Conservation (phyloP, 2,113 vertebrate genomes). For the Circaetus cinerascens region DNA sequence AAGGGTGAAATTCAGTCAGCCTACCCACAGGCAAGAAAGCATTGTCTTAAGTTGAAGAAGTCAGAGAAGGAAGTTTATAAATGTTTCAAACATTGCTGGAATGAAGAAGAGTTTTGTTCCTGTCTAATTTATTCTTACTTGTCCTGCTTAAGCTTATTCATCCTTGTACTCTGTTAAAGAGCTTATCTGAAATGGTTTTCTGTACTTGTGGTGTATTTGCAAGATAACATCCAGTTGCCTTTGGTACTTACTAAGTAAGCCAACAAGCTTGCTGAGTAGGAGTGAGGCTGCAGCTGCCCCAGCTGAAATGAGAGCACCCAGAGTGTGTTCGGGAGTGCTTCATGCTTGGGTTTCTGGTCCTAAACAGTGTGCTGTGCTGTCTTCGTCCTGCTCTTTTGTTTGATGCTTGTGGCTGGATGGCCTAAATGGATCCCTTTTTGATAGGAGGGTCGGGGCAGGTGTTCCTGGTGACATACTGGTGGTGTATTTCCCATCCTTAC, state of each 20-base stretch:
- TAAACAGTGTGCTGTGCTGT: rapidly evolving
- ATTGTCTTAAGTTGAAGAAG: background rate
- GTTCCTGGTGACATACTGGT: rapidly evolving
- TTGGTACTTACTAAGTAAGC: rapidly evolving
- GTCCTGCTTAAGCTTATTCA: background rate
- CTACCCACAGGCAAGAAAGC: background rate
- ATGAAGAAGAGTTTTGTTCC: background rate
- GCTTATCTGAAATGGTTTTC: background rate
- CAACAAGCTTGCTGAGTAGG: rapidly evolving
- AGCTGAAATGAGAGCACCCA: background rate
- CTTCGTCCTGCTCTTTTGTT: background rate
- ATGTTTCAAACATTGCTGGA: background rate
- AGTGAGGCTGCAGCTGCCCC: background rate
- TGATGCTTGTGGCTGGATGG: background rate
- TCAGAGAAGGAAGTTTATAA: background rate
- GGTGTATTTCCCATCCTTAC: background rate
- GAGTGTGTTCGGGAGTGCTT: rapidly evolving
- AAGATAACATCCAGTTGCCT: background rate
- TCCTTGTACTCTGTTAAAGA: background rate
- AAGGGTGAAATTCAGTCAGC: background rate
- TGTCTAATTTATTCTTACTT: background rate
- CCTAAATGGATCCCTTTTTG: background rate
- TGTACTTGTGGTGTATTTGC: background rate
- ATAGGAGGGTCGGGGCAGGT: background rate
- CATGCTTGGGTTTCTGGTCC: background rate